Conservation (phyloP, 2,797 vertebrate species). For the Propithecus perrieri region DNA sequence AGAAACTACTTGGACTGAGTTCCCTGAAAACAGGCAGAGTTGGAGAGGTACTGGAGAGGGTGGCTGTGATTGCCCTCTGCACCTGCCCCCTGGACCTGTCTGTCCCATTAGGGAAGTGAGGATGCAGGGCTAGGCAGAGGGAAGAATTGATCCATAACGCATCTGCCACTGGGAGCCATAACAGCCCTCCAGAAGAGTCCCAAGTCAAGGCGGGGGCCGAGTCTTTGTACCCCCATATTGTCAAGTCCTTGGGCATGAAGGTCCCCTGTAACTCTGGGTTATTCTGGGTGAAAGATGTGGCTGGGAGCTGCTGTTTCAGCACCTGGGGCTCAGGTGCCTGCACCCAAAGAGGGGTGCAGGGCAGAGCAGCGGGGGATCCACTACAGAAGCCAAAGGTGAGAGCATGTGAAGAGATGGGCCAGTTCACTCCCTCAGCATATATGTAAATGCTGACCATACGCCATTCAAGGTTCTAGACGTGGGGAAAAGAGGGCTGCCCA, state of each 20-base stretch:
- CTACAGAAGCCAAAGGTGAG: too few relatives aligned
- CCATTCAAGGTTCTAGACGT: not conserved
- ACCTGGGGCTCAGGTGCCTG: not conserved
- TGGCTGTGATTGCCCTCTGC: not conserved
- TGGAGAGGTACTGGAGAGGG: too few relatives aligned
- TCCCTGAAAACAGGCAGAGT: not conserved
- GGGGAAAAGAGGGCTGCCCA: not conserved
- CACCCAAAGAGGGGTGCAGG: not conserved
- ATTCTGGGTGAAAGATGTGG: not conserved
- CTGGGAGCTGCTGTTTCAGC: not conserved
- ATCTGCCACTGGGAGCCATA: not conserved
- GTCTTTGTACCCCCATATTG: too few relatives aligned
- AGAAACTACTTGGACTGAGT: not conserved
- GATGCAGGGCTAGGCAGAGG: not conserved
- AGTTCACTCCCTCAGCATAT: not conserved
- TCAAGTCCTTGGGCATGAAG: not conserved
- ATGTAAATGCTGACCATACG: too few relatives aligned
- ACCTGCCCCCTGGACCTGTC: too few relatives aligned
- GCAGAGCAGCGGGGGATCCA: not conserved
- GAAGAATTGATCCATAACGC: fast-evolving
- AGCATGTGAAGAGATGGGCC: not conserved
- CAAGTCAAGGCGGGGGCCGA: not conserved
- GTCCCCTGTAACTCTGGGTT: not conserved
- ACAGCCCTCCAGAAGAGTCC: not conserved
- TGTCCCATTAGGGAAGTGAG: not conserved